A percentile compares a stretch with the other conserved stretches of the same genome.
Evolutionary conservation across 2,113 vertebrate species (phyloP).

Genomic region (Thamnaconus septentrionalis): DNA sequence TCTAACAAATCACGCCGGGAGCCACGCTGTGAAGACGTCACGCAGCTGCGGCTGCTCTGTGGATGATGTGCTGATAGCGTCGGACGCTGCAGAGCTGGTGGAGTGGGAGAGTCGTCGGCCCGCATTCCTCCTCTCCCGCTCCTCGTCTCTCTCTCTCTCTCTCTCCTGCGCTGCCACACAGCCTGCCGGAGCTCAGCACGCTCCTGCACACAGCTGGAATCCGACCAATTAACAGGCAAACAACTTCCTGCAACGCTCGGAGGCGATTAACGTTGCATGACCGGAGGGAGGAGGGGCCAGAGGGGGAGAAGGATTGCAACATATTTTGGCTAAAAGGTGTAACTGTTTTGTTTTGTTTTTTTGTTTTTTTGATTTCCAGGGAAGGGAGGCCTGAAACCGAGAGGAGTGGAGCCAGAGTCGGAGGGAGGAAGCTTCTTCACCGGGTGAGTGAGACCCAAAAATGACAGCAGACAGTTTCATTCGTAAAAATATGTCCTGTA

Average conservation of each 20-base stretch:
- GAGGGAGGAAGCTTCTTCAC: constrained; percentile 30
- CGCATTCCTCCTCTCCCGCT: constrained; percentile 56
- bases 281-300: neutral
- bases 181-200: constrained; percentile 33
- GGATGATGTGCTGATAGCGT: constrained; percentile 44
- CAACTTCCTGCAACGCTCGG: constrained; percentile 54
- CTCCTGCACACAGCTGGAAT: constrained; percentile 53
- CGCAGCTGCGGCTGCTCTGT: neutral
- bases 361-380: constrained; percentile 33
- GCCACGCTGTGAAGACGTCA: neutral
- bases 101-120: constrained; percentile 51
- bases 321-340: constrained; percentile 27
- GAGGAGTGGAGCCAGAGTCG: constrained; percentile 26
- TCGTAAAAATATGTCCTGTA: neutral
- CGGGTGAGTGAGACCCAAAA: constrained; percentile 48
- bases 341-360: neutral
- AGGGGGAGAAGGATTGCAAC: neutral
- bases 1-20: constrained; percentile 16
- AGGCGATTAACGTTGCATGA: constrained; percentile 23
- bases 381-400: neutral
- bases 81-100: constrained; percentile 48
- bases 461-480: constrained; percentile 18
- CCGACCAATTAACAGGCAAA: constrained; percentile 45
- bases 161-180: constrained; percentile 38
- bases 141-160: constrained; percentile 40